Conservation (phyloP, 2,888 invertebrate genomes). For the Macrosiphum euphorbiae region DNA sequence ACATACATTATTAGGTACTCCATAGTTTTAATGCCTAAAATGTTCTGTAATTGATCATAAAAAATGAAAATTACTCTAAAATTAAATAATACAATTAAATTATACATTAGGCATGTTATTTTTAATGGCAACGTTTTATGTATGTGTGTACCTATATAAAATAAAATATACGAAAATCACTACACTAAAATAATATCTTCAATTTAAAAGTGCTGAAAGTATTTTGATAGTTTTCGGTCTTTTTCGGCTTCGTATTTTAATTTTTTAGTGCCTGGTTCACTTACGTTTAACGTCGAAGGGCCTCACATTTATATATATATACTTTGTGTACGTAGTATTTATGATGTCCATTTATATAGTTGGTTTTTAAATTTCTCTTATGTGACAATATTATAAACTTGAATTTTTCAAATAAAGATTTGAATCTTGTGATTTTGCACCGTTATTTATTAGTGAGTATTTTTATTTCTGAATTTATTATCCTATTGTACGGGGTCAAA, state of each 20-base stretch:
- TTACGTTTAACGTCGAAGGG: not conserved
- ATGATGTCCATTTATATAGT: not conserved
- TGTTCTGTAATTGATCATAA: not conserved
- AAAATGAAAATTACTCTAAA: not conserved
- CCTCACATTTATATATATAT: not conserved
- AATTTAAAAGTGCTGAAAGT: not conserved
- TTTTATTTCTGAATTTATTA: not conserved
- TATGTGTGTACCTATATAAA: not conserved
- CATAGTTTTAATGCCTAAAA: not conserved
- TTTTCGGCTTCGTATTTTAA: not conserved
- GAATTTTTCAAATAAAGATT: not conserved
- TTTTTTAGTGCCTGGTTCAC: not conserved
- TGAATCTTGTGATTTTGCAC: not conserved
- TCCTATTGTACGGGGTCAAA: too few relatives aligned
- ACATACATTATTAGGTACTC: not conserved
- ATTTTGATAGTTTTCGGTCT: not conserved
- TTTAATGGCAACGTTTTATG: not conserved
- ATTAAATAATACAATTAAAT: slow-evolving; percentile 2
- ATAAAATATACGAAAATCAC: not conserved
- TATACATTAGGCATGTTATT: not conserved
- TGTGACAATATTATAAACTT: not conserved
- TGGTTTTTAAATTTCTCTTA: not conserved
- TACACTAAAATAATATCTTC: not conserved
- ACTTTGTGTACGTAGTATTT: not conserved
- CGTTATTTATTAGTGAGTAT: not conserved